Conservation (phyloP, 2,888 invertebrate genomes). For the Nasonovia ribisnigri region DNA sequence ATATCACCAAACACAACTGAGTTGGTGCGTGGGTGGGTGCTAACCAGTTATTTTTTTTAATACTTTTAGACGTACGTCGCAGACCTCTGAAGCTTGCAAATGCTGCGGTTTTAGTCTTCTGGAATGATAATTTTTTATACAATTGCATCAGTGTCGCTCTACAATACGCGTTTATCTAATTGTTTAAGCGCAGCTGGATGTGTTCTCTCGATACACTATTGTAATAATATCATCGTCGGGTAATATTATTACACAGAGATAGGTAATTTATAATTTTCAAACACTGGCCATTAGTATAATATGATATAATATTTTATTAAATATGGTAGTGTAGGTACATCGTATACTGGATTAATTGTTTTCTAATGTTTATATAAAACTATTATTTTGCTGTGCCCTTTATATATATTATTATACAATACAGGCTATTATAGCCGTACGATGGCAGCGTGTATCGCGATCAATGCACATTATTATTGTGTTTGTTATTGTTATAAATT, state of each 20-base stretch:
- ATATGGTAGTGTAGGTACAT: background rate
- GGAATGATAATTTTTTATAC: background rate
- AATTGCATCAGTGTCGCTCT: background rate
- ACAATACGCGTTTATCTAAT: background rate
- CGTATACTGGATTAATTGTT: background rate
- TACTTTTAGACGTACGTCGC: background rate
- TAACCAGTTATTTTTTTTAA: background rate
- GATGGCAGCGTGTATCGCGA: background rate
- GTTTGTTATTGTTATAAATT: conserved; percentile 1
- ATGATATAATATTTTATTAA: background rate
- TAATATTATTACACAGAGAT: background rate
- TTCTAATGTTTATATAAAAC: background rate
- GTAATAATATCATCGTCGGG: too few relatives aligned
- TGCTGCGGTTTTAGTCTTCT: background rate
- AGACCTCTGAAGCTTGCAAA: background rate
- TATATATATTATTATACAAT: background rate
- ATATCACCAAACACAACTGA: background rate
- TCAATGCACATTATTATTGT: background rate
- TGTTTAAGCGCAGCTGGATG: background rate
- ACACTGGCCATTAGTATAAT: background rate
- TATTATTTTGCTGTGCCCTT: background rate
- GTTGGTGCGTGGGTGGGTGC: background rate
- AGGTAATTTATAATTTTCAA: background rate
- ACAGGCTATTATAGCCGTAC: background rate
- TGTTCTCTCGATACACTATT: background rate